A percentile compares a stretch with the other conserved stretches of the same genome.
phyloP scores from a whole-genome alignment of 2,113 vertebrate species.

The Indicator indicator region DNA sequence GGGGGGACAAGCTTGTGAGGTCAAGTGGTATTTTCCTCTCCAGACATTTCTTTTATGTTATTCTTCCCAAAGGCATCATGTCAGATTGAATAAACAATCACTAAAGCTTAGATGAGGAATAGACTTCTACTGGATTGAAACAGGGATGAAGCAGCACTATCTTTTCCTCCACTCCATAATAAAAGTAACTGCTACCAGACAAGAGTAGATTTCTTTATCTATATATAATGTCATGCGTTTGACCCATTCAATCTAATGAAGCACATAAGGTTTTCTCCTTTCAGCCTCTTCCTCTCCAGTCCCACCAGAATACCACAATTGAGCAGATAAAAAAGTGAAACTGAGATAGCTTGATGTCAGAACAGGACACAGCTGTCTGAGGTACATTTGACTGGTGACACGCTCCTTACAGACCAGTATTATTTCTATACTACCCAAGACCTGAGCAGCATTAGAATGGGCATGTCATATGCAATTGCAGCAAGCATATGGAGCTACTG shows the following conservation, averaged over 20 bases:
- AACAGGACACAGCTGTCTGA: conserved; percentile 34
- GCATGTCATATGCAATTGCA: not conserved
- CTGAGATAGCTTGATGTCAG: not conserved
- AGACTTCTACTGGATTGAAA: conserved; percentile 27
- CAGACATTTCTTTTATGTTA: conserved; percentile 33
- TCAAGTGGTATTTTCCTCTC: conserved; percentile 51
- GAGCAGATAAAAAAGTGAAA: conserved; percentile 48
- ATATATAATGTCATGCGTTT: not conserved
- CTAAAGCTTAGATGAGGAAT: conserved; percentile 48
- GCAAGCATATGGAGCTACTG: not conserved
- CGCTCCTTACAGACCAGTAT: not conserved
- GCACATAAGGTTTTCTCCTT: conserved; percentile 15
- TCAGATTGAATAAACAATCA: conserved; percentile 56
- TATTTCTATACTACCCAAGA: not conserved
- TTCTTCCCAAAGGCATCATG: conserved; percentile 25
- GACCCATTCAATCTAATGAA: not conserved
- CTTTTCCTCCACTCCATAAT: conserved; percentile 1
- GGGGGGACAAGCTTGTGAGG: not conserved
- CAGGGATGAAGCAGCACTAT: not conserved
- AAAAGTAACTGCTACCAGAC: conserved; percentile 19
- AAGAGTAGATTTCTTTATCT: conserved; percentile 32
- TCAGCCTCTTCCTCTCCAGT: conserved; percentile 27
- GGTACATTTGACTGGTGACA: not conserved
- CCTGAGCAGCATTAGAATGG: not conserved
- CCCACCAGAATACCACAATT: conserved; percentile 25